These are phyloP conservation scores for Zeus faber DNA, from an alignment of 2,113 vertebrate genomes.

Conservation along the genomic window DNA sequence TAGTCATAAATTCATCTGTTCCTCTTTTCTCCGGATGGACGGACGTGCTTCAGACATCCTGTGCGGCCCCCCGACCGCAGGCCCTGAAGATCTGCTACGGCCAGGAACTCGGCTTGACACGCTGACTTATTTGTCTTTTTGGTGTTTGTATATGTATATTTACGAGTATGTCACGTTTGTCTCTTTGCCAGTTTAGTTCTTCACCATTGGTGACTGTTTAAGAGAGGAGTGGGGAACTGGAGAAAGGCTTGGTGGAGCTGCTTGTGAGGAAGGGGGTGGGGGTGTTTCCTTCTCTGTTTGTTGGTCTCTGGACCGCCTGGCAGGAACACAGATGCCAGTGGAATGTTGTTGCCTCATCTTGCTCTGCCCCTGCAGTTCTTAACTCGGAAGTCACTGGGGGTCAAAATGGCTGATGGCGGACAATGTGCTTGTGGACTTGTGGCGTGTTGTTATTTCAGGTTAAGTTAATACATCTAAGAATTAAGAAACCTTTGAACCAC, in stretches of 20 bases:
- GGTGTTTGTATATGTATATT: no score
- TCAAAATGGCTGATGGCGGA: conserved; percentile 16
- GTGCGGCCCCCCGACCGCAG: no score
- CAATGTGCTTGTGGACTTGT: not conserved
- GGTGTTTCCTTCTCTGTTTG: conserved; percentile 16
- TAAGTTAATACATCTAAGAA: no score
- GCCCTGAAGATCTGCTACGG: no score
- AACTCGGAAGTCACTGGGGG: not conserved
- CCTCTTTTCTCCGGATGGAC: no score
- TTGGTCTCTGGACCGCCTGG: not conserved
- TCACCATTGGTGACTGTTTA: no score
- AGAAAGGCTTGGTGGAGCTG: not conserved
- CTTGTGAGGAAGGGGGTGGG: not conserved
- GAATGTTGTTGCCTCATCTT: not conserved
- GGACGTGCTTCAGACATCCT: no score
- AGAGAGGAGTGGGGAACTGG: not conserved
- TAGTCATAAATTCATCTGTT: no score
- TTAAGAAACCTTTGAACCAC: no score
- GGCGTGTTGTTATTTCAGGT: conserved; percentile 3
- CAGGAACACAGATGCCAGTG: conserved; percentile 2
- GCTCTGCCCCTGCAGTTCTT: not conserved
- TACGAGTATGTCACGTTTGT: no score
- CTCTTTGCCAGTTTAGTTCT: not conserved
- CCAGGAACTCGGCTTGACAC: no score
- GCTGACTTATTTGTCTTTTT: no score